Evolutionary conservation across 2,888 invertebrate genomes (phyloP).

Genomic region (Pollenia griseotomentosa): DNA sequence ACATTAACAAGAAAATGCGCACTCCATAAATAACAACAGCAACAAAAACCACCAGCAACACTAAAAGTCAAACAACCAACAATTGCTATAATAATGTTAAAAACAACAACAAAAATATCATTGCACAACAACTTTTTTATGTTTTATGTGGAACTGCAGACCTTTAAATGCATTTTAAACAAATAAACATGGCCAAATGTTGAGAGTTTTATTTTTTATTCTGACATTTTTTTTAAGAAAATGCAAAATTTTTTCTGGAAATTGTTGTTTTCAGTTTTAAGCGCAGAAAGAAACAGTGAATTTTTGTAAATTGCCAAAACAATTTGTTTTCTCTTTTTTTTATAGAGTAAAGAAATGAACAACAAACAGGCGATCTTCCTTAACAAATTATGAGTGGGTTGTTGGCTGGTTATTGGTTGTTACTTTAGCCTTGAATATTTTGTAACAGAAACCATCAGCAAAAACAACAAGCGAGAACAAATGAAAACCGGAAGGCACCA

Average conservation of each 20-base stretch:
- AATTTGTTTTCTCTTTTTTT: conserved; percentile 33
- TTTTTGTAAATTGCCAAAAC: conserved; percentile 49
- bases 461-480: conserved; percentile 26
- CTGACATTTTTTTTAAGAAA: conserved; percentile 5
- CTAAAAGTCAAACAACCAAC: background rate
- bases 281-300: conserved; percentile 25
- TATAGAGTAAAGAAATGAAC: conserved; percentile 5
- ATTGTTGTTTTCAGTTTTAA: background rate
- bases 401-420: background rate
- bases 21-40: conserved; percentile 69
- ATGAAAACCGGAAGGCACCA: background rate
- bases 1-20: conserved; percentile 69
- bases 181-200: background rate
- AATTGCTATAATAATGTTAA: background rate
- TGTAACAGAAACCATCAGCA: background rate
- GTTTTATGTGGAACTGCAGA: conserved; percentile 36
- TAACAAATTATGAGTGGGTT: conserved; percentile 59
- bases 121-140: conserved; percentile 27
- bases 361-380: conserved; percentile 44
- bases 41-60: conserved; percentile 17
- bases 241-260: background rate
- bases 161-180: conserved; percentile 33
- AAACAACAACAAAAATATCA: conserved; percentile 1
- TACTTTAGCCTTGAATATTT: conserved; percentile 56
- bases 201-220: background rate